phyloP scores from a whole-genome alignment of 1,140 invertebrate species.

The Leucophenga varia region DNA sequence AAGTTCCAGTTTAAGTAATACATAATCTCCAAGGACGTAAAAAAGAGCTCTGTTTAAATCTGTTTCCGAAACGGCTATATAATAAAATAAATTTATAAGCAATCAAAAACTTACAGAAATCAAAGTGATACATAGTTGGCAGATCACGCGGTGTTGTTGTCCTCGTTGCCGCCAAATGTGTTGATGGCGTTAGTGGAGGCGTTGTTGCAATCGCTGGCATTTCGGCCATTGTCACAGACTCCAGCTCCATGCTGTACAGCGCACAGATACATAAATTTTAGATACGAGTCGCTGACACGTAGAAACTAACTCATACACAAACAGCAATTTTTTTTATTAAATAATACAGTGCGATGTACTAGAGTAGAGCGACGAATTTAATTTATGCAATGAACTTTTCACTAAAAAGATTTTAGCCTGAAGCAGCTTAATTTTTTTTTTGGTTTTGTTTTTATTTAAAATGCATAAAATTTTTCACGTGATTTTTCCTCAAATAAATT shows the following conservation, averaged over 20 bases:
- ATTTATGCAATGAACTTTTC: conserved; percentile 44
- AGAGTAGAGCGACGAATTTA: conserved; percentile 7
- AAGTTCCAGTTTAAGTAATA: no score
- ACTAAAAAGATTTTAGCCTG: conserved; percentile 15
- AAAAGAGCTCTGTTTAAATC: no score
- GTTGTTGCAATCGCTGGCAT: no score
- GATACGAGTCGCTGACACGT: neutral
- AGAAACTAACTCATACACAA: neutral
- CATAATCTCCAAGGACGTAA: no score
- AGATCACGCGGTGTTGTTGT: conserved; percentile 43
- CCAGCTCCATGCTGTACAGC: conserved; percentile 23
- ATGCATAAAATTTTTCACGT: conserved; percentile 26
- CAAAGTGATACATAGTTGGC: conserved; percentile 45
- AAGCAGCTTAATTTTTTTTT: neutral
- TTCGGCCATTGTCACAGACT: conserved; percentile 41
- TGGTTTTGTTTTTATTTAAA: conserved; percentile 3
- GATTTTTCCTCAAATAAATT: conserved; percentile 16
- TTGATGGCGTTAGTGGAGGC: conserved; percentile 25
- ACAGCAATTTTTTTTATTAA: conserved; percentile 1
- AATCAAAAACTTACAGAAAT: conserved; percentile 43
- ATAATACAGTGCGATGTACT: conserved; percentile 1
- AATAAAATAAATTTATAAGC: no score
- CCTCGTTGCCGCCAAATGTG: conserved; percentile 28
- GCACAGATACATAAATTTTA: conserved; percentile 24
- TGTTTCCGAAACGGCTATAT: no score